Percentiles rank a stretch among this genome's conserved stretches.
Evolutionary conservation across 1,140 invertebrate species (phyloP).

Genomic region (Pseudomyrmex pallidus): DNA sequence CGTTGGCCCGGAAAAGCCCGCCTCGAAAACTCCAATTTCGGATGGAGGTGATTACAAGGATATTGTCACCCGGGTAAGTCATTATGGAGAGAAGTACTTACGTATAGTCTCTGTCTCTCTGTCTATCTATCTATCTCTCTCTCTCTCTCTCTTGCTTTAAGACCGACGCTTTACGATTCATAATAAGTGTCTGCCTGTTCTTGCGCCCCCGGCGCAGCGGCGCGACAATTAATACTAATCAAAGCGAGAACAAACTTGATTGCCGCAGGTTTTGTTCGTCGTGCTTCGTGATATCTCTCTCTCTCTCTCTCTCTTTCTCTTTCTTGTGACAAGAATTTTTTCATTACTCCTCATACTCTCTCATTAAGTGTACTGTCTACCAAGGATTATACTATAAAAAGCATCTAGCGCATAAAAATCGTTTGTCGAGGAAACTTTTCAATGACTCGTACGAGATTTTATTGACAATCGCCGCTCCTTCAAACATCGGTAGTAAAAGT

Average conservation of each 20-base stretch:
- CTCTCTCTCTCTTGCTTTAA: constrained; percentile 9
- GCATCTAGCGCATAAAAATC: constrained; percentile 29
- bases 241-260: constrained; percentile 10
- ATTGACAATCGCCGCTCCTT: constrained; percentile 61
- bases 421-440: constrained; percentile 33
- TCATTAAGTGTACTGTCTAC: not conserved
- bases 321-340: not conserved
- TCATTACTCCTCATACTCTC: constrained; percentile 12
- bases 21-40: constrained; percentile 68
- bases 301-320: too few relatives aligned
- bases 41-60: constrained; percentile 63
- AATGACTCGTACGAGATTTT: constrained; percentile 38
- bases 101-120: not conserved
- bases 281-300: not conserved
- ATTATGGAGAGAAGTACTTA: constrained; percentile 31
- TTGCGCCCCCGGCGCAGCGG: not conserved
- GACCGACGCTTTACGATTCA: constrained; percentile 43
- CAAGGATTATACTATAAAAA: not conserved
- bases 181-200: constrained; percentile 40
- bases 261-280: constrained; percentile 8
- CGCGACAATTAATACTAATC: constrained; percentile 42
- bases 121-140: too few relatives aligned
- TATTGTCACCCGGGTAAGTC: constrained; percentile 47
- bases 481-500: constrained; percentile 26
- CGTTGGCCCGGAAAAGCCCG: constrained; percentile 38